phyloP scores from a whole-genome alignment of 1,140 invertebrate genomes.

The Drosophila obscura region DNA sequence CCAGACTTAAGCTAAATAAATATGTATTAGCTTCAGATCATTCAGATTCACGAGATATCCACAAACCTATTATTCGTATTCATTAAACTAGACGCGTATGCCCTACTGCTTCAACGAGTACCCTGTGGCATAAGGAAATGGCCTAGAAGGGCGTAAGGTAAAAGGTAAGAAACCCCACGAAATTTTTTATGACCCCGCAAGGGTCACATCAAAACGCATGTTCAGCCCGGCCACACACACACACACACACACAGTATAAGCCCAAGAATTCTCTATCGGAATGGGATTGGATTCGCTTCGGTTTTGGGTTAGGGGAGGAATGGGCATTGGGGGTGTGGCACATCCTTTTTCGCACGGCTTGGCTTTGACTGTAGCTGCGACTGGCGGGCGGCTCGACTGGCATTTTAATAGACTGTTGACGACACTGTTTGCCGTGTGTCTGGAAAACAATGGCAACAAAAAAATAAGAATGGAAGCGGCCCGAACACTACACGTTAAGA shows the following conservation, averaged over 20 bases:
- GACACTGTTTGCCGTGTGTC: constrained; percentile 68
- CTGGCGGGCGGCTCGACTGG: constrained; percentile 59
- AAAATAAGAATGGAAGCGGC: background rate
- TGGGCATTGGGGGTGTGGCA: background rate
- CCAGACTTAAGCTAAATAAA: too few relatives aligned
- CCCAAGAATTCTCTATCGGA: background rate
- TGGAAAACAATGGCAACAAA: constrained; percentile 14
- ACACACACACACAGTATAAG: constrained; percentile 48
- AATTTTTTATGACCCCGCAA: constrained; percentile 78
- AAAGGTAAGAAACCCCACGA: constrained; percentile 38
- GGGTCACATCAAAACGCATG: constrained; percentile 83
- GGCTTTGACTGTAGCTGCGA: constrained; percentile 8
- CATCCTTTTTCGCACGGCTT: constrained; percentile 67
- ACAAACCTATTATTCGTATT: too few relatives aligned
- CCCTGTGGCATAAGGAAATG: background rate
- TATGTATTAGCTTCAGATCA: too few relatives aligned
- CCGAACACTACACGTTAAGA: background rate
- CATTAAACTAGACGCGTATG: too few relatives aligned
- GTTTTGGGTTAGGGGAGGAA: background rate
- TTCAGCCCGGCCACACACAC: constrained; percentile 18
- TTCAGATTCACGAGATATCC: too few relatives aligned
- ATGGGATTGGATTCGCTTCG: constrained; percentile 7
- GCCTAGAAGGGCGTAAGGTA: background rate
- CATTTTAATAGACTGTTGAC: constrained; percentile 80
- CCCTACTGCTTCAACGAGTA: too few relatives aligned